phyloP scores from a whole-genome alignment of 2,888 invertebrate genomes.

The Pinctada fucata region DNA sequence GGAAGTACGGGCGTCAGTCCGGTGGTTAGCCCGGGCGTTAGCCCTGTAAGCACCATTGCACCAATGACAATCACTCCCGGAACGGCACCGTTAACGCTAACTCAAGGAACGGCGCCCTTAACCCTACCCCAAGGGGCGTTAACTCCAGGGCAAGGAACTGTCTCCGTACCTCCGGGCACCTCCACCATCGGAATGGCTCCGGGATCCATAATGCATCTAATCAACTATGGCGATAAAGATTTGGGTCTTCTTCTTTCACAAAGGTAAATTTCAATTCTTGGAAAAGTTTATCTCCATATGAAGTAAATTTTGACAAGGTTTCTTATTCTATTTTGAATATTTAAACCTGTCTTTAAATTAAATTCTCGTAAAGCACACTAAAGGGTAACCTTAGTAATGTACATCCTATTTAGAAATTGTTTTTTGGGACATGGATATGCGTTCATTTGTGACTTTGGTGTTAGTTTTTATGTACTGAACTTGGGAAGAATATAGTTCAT shows the following conservation, averaged over 20 bases:
- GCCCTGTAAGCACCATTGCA: conserved; percentile 41
- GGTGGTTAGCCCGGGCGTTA: conserved; percentile 48
- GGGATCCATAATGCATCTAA: conserved; percentile 58
- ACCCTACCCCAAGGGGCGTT: conserved; percentile 29
- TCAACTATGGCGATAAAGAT: conserved; percentile 64
- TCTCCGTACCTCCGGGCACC: conserved; percentile 35
- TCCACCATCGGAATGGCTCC: conserved; percentile 43
- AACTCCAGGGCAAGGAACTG: conserved; percentile 31
- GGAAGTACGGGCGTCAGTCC: conserved; percentile 46
- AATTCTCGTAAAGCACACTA: too few relatives aligned
- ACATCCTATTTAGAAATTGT: too few relatives aligned
- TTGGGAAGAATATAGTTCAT: too few relatives aligned
- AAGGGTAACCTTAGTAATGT: too few relatives aligned
- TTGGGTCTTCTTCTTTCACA: conserved; percentile 65
- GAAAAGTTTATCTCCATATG: too few relatives aligned
- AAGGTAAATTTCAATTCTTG: conserved; percentile 48
- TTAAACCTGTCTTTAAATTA: too few relatives aligned
- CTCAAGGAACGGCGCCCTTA: conserved; percentile 38
- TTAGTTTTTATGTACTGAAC: too few relatives aligned
- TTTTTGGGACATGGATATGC: too few relatives aligned
- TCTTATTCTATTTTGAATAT: too few relatives aligned
- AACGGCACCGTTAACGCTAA: conserved; percentile 38
- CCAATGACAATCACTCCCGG: conserved; percentile 37
- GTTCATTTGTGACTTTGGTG: too few relatives aligned
- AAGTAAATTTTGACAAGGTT: too few relatives aligned